A percentile compares a stretch with the other conserved stretches of the same genome.
Evolutionary conservation across 2,797 vertebrate genomes (phyloP).

Genomic region (Scarus forsteni): DNA sequence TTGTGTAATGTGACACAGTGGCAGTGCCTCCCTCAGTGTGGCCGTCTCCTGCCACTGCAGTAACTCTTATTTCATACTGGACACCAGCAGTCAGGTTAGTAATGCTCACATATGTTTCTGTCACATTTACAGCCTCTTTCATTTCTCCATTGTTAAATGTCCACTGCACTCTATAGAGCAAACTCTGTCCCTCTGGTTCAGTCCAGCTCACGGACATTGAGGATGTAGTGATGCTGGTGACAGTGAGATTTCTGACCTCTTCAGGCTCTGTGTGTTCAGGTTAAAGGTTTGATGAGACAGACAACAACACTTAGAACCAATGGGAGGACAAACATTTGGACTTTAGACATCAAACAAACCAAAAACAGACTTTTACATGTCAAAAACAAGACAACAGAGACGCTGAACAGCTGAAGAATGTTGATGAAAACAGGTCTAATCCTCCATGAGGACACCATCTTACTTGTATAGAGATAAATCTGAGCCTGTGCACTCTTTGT

Average conservation of each 20-base stretch:
- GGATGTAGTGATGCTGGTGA: neutral
- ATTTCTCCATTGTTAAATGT: neutral
- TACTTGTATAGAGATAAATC: neutral
- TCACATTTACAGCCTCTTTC: fast-evolving
- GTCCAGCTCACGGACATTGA: neutral
- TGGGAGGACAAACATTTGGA: too few relatives aligned
- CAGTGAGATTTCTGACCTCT: neutral
- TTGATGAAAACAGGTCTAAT: too few relatives aligned
- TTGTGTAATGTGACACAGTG: neutral
- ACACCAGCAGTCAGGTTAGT: conserved; percentile 14
- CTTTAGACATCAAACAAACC: too few relatives aligned
- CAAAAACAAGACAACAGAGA: too few relatives aligned
- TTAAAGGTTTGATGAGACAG: too few relatives aligned
- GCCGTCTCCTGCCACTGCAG: conserved; percentile 5
- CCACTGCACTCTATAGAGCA: conserved; percentile 1
- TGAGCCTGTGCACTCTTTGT: neutral
- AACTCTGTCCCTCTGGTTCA: neutral
- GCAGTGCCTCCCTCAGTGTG: neutral
- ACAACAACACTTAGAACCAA: too few relatives aligned
- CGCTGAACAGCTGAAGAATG: too few relatives aligned
- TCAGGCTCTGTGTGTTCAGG: neutral
- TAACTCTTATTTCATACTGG: neutral
- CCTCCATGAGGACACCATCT: neutral
- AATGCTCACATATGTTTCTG: neutral
- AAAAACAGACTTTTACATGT: too few relatives aligned